Evolutionary conservation across 2,888 invertebrate genomes (phyloP).

Genomic region (Drosophila mercatorum): DNA sequence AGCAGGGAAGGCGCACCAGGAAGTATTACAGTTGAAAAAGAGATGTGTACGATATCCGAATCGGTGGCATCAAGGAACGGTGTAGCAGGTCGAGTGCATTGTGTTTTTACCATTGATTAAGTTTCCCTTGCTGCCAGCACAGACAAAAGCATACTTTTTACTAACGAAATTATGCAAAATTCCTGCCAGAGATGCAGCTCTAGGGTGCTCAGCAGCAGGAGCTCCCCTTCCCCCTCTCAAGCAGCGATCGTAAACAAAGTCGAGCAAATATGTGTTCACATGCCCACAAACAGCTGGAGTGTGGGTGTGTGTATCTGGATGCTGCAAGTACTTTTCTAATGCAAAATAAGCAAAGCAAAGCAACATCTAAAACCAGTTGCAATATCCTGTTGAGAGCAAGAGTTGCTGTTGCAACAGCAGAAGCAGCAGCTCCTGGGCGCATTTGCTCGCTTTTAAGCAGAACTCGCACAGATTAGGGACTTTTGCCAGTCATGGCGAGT

Average conservation of each 20-base stretch:
- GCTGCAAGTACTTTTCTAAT: conserved; percentile 50
- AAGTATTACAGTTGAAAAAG: background rate
- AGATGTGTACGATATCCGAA: background rate
- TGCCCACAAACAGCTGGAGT: conserved; percentile 15
- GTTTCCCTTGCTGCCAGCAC: conserved; percentile 25
- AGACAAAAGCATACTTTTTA: conserved; percentile 62
- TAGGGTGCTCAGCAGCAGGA: conserved; percentile 1
- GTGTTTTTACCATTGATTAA: conserved; percentile 55
- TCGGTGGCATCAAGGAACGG: conserved; percentile 22
- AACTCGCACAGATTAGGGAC: conserved; percentile 67
- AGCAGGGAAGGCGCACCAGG: background rate
- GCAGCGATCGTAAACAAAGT: conserved; percentile 53
- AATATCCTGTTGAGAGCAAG: conserved; percentile 21
- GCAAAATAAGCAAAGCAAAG: conserved; percentile 58
- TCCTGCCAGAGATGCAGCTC: conserved; percentile 28
- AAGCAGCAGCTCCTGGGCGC: conserved; percentile 3
- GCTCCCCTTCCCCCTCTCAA: background rate
- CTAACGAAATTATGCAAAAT: conserved; percentile 66
- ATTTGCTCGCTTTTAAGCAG: conserved; percentile 34
- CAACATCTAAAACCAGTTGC: conserved; percentile 32
- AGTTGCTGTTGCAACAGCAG: conserved; percentile 11
- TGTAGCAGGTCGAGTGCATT: conserved; percentile 26
- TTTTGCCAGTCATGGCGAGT: conserved; percentile 39
- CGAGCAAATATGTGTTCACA: conserved; percentile 60
- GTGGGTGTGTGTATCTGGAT: conserved; percentile 14